Conservation (phyloP, 1,140 invertebrate species). For the Asobara japonica region DNA sequence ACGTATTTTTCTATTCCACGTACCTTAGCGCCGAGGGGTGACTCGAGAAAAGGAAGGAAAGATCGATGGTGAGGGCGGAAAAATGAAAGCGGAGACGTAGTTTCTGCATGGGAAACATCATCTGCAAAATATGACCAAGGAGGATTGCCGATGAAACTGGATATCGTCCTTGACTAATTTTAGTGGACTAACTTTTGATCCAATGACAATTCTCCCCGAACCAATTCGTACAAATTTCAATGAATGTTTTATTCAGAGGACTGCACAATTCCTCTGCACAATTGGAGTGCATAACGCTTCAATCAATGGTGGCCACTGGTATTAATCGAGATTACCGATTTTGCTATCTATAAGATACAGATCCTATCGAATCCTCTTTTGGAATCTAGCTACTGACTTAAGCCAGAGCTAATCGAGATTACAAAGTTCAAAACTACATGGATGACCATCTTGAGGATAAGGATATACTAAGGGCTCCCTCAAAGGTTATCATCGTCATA, state of each 20-base stretch:
- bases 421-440: slow-evolving; percentile 7
- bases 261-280: too few species aligned
- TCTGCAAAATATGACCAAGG: not conserved
- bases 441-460: not conserved
- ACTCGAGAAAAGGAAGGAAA: not conserved
- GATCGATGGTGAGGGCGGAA: not conserved
- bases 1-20: slow-evolving; percentile 7
- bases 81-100: not conserved
- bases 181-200: too few species aligned
- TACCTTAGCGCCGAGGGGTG: not conserved
- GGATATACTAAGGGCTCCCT: not conserved
- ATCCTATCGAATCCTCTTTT: not conserved
- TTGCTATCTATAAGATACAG: not conserved
- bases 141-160: not conserved
- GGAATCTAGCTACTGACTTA: not conserved
- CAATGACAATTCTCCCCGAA: too few species aligned
- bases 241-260: too few species aligned
- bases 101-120: not conserved
- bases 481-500: slow-evolving; percentile 9
- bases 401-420: slow-evolving; percentile 8
- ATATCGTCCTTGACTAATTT: not conserved
- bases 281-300: too few species aligned
- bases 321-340: not conserved
- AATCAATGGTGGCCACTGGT: not conserved
- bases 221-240: too few species aligned